These are phyloP conservation scores for Pyrochroa serraticornis DNA, from an alignment of 2,888 invertebrate species.

Conservation along the genomic window DNA sequence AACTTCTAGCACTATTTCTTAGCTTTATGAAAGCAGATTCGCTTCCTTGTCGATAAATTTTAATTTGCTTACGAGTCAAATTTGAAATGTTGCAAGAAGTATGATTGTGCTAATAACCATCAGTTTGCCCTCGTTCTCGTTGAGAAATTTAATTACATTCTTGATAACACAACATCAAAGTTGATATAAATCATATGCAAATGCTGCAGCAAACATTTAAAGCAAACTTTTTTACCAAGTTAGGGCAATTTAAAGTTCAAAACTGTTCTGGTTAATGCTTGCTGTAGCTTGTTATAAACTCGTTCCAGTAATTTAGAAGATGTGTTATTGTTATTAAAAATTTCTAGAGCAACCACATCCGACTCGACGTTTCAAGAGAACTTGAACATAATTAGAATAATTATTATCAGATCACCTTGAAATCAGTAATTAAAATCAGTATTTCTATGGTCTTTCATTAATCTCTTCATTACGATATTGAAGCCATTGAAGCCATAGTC, in stretches of 20 bases:
- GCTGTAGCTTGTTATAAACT: conserved; percentile 24
- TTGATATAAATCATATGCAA: conserved; percentile 32
- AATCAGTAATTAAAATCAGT: no score
- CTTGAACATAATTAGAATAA: not conserved
- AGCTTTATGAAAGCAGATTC: conserved; percentile 23
- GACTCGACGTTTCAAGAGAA: conserved; percentile 4
- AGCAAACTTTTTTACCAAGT: conserved; percentile 30
- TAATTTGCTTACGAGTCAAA: conserved; percentile 21
- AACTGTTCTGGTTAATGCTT: conserved; percentile 26
- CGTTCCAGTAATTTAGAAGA: conserved; percentile 19
- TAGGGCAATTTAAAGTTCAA: conserved; percentile 34
- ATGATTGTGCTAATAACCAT: not conserved
- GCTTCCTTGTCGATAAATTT: conserved; percentile 27
- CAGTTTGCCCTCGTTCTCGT: not conserved
- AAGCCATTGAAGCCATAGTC: no score
- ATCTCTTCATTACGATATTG: no score
- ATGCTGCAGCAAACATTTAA: conserved; percentile 29
- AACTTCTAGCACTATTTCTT: conserved; percentile 21
- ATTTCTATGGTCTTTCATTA: no score
- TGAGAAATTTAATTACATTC: conserved; percentile 17
- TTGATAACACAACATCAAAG: conserved; percentile 5
- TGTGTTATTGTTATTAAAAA: conserved; percentile 26
- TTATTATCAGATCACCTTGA: not conserved
- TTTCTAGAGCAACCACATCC: not conserved
- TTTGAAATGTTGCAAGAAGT: conserved; percentile 14